Evolutionary conservation across 2,888 invertebrate genomes (phyloP), one percentile per base, ranked within the genome.

Genomic region (Drosophila multiciliata): DNA sequence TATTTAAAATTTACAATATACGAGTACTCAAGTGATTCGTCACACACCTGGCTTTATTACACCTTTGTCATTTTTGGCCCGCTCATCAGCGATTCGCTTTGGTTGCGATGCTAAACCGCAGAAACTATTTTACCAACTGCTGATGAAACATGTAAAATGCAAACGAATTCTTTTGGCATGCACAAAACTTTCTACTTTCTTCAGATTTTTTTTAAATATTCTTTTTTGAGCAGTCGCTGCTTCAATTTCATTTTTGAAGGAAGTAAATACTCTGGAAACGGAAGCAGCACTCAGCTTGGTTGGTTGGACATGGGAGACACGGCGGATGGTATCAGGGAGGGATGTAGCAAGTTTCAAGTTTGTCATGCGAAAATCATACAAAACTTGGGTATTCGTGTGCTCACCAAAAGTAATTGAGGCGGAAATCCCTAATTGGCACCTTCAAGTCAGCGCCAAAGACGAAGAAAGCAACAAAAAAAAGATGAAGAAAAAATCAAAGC

Each of bases 361-460:
- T 87, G 90, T 90, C 87, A 90, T 90, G 87, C 90, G 90, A 90
- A 87, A 90, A 90, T 87, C 89, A 87, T 87, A 84, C 90, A 87
- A 90, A 83, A 89, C 82, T 87, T 87, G 84, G 80, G 77, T 63
- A 76, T 80, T 90, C 87, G 87, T 90, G 90, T 66, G 87, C 89
- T 78, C 86, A 88, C 82, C 72, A 77, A 89, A 87, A 87, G 87
- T 87, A 87, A 87, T 87, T 87, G 87, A 87, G 82, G 87, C 87
- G 87, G 87, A 87, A 87, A 87, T 87, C 89, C 87, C 90, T 87
- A 87, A 87, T 87, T 87, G 87, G 90, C 90, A 87, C 87, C 90
- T 90, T 85, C 90, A 85, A 84, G 68, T 81, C 82, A 64, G 64
- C 66, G 53, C 23, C 54, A 50, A 61, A 50, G 40, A 54, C 50